phyloP scores from a whole-genome alignment of 2,113 vertebrate genomes.

The Perca flavescens region DNA sequence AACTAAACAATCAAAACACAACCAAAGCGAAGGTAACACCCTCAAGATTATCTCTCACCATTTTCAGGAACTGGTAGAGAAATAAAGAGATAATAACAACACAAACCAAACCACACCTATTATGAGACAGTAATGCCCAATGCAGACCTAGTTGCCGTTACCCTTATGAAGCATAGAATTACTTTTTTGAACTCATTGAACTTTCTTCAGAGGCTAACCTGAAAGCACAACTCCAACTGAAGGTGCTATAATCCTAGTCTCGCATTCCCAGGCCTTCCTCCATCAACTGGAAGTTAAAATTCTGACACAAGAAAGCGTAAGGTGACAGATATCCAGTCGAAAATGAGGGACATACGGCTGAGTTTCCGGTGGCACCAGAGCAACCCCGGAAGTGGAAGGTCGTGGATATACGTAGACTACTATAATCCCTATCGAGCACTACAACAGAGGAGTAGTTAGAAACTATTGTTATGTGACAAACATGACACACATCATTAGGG shows the following conservation, averaged over 20 bases:
- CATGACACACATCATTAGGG: not conserved
- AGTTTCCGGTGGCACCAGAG: too few relatives aligned
- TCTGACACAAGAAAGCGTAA: too few relatives aligned
- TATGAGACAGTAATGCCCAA: not conserved
- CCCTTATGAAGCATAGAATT: not conserved
- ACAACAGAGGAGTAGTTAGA: not conserved
- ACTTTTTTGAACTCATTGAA: not conserved
- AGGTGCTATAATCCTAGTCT: not conserved
- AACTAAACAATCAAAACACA: not conserved
- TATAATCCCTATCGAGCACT: not conserved
- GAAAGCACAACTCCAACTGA: constrained; percentile 6
- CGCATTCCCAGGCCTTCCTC: too few relatives aligned
- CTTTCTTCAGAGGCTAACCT: not conserved
- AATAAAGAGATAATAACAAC: not conserved
- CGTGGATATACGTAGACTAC: too few relatives aligned
- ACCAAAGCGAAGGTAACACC: not conserved
- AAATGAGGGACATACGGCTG: too few relatives aligned
- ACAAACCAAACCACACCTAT: not conserved
- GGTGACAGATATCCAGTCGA: too few relatives aligned
- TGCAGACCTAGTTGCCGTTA: not conserved
- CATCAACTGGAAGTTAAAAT: too few relatives aligned
- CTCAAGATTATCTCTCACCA: not conserved
- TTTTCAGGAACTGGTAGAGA: not conserved
- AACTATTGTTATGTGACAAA: not conserved
- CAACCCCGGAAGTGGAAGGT: too few relatives aligned